Percentiles rank a stretch among this genome's conserved stretches.
Evolutionary conservation across 2,113 vertebrate genomes (phyloP).

Genomic region (Todiramphus chloris): DNA sequence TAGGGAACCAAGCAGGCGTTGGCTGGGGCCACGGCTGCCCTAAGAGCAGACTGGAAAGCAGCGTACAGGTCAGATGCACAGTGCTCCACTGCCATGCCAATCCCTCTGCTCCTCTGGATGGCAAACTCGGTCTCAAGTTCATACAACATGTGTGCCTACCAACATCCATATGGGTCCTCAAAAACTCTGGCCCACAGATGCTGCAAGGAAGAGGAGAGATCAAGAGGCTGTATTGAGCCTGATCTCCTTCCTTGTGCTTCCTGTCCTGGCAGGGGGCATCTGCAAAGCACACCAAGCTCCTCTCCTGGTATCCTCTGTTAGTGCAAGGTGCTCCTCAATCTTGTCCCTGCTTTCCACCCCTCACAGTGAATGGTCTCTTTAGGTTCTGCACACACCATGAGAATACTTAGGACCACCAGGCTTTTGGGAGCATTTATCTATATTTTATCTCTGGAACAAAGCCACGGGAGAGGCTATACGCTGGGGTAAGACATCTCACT

Average conservation of each 20-base stretch:
- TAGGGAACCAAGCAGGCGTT: fast-evolving
- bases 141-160: fast-evolving
- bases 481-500: background rate
- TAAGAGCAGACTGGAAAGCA: background rate
- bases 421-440: background rate
- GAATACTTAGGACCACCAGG: background rate
- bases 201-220: fast-evolving
- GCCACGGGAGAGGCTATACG: background rate
- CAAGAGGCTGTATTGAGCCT: background rate
- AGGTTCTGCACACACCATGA: background rate
- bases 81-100: background rate
- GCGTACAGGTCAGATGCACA: fast-evolving
- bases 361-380: background rate
- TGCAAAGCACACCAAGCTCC: background rate
- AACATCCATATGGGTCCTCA: fast-evolving
- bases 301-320: background rate
- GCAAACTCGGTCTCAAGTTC: fast-evolving
- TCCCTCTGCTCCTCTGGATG: background rate
- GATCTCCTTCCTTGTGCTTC: background rate
- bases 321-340: background rate
- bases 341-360: background rate
- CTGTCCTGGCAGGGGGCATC: background rate
- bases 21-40: background rate
- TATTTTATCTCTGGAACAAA: background rate
- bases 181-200: background rate